Evolutionary conservation across 2,797 vertebrate genomes (phyloP).

Genomic region (Peromyscus attwateri): DNA sequence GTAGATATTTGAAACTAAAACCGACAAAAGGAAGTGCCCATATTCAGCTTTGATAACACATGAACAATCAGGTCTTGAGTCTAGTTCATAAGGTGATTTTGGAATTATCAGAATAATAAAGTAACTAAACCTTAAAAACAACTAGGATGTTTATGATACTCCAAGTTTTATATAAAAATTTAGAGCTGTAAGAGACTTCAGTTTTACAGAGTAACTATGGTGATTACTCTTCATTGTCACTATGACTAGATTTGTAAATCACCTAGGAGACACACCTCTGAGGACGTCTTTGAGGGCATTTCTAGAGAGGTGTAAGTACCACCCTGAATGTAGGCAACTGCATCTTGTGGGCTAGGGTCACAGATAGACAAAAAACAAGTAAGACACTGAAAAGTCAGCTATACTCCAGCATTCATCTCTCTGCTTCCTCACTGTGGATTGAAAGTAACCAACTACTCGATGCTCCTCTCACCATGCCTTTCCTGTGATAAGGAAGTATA

Average conservation of each 20-base stretch:
- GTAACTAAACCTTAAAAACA: background rate
- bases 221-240: background rate
- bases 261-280: background rate
- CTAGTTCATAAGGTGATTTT: slow-evolving; percentile 24
- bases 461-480: background rate
- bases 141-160: background rate
- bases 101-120: slow-evolving; percentile 11
- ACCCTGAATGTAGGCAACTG: background rate
- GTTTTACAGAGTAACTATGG: background rate
- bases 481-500: too few species aligned
- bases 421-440: background rate
- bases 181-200: background rate
- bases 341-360: too few species aligned
- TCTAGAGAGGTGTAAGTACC: background rate
- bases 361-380: background rate
- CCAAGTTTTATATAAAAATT: background rate
- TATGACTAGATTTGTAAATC: background rate
- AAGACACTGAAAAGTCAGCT: too few species aligned
- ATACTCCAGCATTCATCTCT: background rate
- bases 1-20: background rate
- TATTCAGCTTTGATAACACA: background rate
- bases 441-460: background rate
- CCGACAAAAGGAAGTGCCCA: background rate
- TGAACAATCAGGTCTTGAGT: background rate
- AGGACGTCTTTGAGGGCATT: background rate